phyloP scores from a whole-genome alignment of 2,888 invertebrate species.

The Lasioglossum lativentre region DNA sequence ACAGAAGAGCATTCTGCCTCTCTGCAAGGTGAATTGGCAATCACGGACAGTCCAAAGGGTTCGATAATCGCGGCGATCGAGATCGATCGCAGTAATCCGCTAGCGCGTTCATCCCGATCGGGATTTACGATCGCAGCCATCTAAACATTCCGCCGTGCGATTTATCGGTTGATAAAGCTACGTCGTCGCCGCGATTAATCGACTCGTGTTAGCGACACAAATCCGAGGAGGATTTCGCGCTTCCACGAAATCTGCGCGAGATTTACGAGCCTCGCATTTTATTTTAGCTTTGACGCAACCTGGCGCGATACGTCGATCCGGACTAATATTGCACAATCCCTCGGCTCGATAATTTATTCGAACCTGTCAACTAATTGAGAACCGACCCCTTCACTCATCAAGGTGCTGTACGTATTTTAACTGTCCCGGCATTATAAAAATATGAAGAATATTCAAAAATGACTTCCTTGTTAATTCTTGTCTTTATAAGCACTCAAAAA shows the following conservation, averaged over 20 bases:
- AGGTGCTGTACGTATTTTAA: background rate
- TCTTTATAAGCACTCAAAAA: no score
- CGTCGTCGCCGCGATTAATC: slow-evolving; percentile 39
- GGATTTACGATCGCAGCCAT: slow-evolving; percentile 25
- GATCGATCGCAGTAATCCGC: background rate
- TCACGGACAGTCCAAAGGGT: background rate
- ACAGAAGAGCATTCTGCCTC: background rate
- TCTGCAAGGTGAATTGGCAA: background rate
- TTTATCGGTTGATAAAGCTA: slow-evolving; percentile 37
- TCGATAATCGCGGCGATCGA: slow-evolving; percentile 6
- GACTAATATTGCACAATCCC: background rate
- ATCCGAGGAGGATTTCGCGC: slow-evolving; percentile 18
- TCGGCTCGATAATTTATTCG: background rate
- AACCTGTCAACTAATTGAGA: background rate
- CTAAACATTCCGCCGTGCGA: slow-evolving; percentile 30
- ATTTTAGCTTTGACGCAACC: slow-evolving; percentile 24
- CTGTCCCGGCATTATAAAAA: no score
- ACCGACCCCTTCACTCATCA: background rate
- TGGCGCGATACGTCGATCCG: background rate
- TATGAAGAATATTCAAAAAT: no score
- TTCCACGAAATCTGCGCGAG: slow-evolving; percentile 15
- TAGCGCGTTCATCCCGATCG: slow-evolving; percentile 22
- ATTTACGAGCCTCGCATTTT: slow-evolving; percentile 27
- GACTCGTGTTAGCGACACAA: slow-evolving; percentile 41
- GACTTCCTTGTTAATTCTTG: no score